These are phyloP conservation scores for Poeciliopsis gracilis DNA, from an alignment of 2,797 vertebrate genomes.

Conservation along the genomic window DNA sequence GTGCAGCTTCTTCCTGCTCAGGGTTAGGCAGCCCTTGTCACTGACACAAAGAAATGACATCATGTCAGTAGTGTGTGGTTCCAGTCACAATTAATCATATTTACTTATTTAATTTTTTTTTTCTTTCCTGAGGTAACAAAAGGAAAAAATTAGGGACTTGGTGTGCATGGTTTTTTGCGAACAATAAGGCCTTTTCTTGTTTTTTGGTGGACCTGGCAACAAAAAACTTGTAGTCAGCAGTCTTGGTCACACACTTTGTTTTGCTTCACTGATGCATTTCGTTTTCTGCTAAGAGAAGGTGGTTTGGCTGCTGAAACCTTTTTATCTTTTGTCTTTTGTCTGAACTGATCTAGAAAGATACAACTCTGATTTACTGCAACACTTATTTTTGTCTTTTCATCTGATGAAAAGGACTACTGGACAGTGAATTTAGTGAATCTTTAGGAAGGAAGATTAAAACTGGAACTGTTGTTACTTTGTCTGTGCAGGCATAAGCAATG, in stretches of 20 bases:
- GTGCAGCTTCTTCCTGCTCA: background rate
- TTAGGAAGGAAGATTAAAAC: background rate
- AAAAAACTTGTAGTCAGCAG: constrained; percentile 45
- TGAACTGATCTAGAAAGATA: constrained; percentile 30
- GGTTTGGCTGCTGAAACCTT: constrained; percentile 60
- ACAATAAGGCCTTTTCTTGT: background rate
- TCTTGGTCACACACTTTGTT: constrained; percentile 13
- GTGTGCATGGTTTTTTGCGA: background rate
- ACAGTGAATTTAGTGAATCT: constrained; percentile 10
- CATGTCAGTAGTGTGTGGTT: too few species aligned
- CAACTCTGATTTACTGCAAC: constrained; percentile 36
- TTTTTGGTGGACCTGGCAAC: constrained; percentile 18
- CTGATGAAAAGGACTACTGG: constrained; percentile 10
- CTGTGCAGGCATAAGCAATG: background rate
- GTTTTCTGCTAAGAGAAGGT: constrained; percentile 22
- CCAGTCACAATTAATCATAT: too few species aligned
- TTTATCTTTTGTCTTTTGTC: constrained; percentile 9
- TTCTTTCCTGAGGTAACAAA: background rate
- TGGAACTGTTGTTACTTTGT: background rate
- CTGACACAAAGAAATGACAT: background rate
- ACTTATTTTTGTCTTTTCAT: constrained; percentile 19
- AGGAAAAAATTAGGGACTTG: background rate
- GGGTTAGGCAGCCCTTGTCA: background rate
- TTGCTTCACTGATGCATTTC: constrained; percentile 40
- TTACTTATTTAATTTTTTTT: background rate